Evolutionary conservation across 2,888 invertebrate genomes (phyloP), one percentile per base, ranked within the genome.

Genomic region (Cordilura impudica): DNA sequence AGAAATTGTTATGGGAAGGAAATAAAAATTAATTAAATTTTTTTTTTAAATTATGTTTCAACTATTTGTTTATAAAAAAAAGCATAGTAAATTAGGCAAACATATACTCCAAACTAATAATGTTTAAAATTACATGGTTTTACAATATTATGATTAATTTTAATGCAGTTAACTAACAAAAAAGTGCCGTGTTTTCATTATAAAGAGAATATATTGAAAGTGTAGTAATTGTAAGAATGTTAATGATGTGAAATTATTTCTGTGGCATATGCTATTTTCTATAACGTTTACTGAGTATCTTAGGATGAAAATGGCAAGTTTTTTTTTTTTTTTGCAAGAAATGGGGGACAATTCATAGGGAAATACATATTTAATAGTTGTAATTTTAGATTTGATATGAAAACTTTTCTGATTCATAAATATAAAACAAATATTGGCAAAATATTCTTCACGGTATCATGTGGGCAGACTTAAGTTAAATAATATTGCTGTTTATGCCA

Each of bases 261-360:
- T 39, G 35, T 3, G n/a, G n/a, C 35, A 39, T 12, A 12, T 39
- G 2, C 12, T 39, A 39, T 39, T 39, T 39, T 39, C 35, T n/a
- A n/a, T n/a, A n/a, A n/a, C n/a, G n/a, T n/a, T n/a, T 49, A 4
- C 51, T 67, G 74, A 67, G 74, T 75, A 61, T 67, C 67, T 54
- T 69, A 14, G 29, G 10, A 16, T 43, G 19, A 43, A 47, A 74
- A 75, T 75, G 75, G 73, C 54, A 69, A 61, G 81, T 65, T 75
- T 65, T n/a, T 23, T 76, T 69, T 53, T 49, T 56, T 71, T 61
- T 61, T 14, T 39, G 35, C 35, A 39, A 39, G 35, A 39, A 39
- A n/a, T 12, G 12, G 35, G n/a, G 3, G n/a, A 26, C 56, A 18
- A 65, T 67, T 14, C 56, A n/a, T n/a, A 14, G 23, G 23, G 14